phyloP scores from a whole-genome alignment of 2,797 vertebrate genomes.

The Pristis pectinata region DNA sequence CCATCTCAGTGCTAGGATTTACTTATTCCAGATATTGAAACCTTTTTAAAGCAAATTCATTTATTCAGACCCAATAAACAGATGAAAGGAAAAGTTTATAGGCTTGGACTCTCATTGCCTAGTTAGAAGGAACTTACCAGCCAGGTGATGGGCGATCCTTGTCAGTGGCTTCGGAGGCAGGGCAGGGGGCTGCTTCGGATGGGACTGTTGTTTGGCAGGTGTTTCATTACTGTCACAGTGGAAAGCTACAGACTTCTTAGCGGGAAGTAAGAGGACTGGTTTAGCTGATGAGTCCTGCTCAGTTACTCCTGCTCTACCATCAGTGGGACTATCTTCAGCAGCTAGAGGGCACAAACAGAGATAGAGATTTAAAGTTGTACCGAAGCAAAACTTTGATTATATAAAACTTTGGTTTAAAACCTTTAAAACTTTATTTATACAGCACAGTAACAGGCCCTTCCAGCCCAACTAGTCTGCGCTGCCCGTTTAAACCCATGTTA shows the following conservation, averaged over 20 bases:
- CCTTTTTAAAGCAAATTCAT: not conserved
- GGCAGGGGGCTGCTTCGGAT: constrained; percentile 94
- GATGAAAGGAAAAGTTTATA: not conserved
- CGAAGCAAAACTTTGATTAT: not conserved
- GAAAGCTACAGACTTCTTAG: constrained; percentile 81
- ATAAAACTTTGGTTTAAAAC: too few relatives aligned
- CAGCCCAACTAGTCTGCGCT: too few relatives aligned
- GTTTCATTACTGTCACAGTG: constrained; percentile 81
- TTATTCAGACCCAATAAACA: not conserved
- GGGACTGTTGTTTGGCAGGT: constrained; percentile 79
- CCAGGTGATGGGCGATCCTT: constrained; percentile 86
- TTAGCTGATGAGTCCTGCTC: constrained; percentile 84
- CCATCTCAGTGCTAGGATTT: not conserved
- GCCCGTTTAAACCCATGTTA: too few relatives aligned
- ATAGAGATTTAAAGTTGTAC: constrained; percentile 6
- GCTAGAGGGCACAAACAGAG: constrained; percentile 67
- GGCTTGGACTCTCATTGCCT: not conserved
- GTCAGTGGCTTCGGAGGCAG: constrained; percentile 94
- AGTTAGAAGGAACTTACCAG: constrained; percentile 65
- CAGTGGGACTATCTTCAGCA: constrained; percentile 79
- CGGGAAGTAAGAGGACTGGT: constrained; percentile 77
- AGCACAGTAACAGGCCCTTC: too few relatives aligned
- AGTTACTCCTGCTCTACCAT: constrained; percentile 73
- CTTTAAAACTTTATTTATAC: too few relatives aligned
- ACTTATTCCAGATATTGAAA: not conserved